Conservation (phyloP, 2,797 vertebrate genomes). For the Tamandua tetradactyla region DNA sequence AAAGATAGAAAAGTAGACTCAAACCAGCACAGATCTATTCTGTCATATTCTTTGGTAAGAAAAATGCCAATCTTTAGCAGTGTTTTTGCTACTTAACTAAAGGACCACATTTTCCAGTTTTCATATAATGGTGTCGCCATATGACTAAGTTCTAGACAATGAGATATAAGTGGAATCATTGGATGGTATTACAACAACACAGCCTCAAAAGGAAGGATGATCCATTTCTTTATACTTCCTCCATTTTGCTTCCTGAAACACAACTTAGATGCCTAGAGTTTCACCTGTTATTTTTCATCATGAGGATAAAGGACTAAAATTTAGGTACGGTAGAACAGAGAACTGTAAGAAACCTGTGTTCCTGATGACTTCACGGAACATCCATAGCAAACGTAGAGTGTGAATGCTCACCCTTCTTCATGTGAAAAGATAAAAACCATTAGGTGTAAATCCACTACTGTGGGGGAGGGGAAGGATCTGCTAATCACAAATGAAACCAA, state of each 20-base stretch:
- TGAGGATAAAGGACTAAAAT: neutral
- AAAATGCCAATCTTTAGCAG: neutral
- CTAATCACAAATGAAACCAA: neutral
- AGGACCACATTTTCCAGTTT: neutral
- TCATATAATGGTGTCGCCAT: neutral
- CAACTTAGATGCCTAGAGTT: neutral
- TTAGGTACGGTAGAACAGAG: neutral
- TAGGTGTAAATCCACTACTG: neutral
- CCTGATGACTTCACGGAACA: neutral
- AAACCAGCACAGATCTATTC: neutral
- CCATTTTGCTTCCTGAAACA: neutral
- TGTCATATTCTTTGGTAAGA: neutral
- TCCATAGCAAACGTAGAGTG: too few species aligned
- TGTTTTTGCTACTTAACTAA: neutral
- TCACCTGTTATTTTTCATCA: neutral
- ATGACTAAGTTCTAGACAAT: neutral
- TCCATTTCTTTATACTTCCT: neutral
- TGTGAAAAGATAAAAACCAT: neutral
- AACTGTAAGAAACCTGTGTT: neutral
- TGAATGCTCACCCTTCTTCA: neutral
- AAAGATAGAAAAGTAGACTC: accelerated
- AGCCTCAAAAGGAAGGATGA: neutral
- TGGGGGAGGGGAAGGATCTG: neutral
- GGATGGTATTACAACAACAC: neutral
- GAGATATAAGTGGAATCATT: neutral